Evolutionary conservation across 1,140 invertebrate genomes (phyloP), one percentile per base, ranked within the genome.

Genomic region (Papilio helenus): DNA sequence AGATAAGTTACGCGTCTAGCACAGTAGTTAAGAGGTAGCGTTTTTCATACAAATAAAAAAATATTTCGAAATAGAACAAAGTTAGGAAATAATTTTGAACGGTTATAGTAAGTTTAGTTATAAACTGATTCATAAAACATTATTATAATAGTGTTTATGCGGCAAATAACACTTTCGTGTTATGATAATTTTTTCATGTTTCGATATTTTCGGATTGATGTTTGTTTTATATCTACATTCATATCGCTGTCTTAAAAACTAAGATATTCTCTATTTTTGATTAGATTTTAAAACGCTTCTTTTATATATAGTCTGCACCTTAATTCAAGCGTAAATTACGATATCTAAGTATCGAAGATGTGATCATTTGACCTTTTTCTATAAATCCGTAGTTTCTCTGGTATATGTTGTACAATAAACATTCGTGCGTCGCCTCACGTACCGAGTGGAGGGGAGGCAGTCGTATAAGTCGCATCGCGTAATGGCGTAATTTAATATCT

Each of bases 1-100:
- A 83, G 61, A 71, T 68, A 79, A 81, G 68, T 80, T 72, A 71
- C 51, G 20, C 65, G 80, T 44, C 46, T n/a, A n/a, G 20, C 44
- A 46, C 72, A 74, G 49, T 49, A 49, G 26, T n/a, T 14, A 20
- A 29, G 73, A 20, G 46, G 23, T 16, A 49, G 46, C 46, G 46
- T 3, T 26, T 49, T 51, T 49, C 23, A 68, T 18, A n/a, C 26
- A 71, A 12, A 71, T 14, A 34, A 71, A 71, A 10, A 65, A 12
- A 16, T 29, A 65, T 42, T 34, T 16, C 16, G 8, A 4, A n/a
- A 7, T n/a, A 55, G 18, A n/a, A n/a, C 18, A 55, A 55, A 55
- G 51, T 55, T 55, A n/a, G 51, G 18, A 8, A 55, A 55, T 55
- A 55, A 55, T 55, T 55, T 55, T 18, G 18, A 55, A 55, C 51